Conservation (phyloP, 92 coral and sea anemone species). For the Blastomussa wellsi region DNA sequence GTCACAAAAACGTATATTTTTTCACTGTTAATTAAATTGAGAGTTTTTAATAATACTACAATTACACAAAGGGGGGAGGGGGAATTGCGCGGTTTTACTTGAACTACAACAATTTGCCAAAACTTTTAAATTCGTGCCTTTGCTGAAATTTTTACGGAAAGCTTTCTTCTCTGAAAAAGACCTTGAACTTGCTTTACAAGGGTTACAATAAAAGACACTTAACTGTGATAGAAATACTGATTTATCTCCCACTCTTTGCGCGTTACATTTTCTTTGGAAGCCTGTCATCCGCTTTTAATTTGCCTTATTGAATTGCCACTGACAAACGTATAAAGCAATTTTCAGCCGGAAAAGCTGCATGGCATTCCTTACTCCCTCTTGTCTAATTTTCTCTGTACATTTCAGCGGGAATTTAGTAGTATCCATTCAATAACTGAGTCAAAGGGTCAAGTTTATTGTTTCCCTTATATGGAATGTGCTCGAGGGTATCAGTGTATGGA, state of each 20-base stretch:
- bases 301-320: conserved; percentile 6
- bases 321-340: conserved; percentile 1
- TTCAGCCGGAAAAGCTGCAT: conserved; percentile 32
- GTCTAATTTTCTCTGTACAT: conserved; percentile 34
- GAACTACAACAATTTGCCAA: background rate
- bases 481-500: conserved; percentile 3
- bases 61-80: background rate
- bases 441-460: conserved; percentile 37
- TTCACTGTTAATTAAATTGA: background rate
- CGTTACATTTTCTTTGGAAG: background rate
- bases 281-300: background rate
- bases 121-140: background rate
- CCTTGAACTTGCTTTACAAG: background rate
- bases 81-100: background rate
- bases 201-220: background rate
- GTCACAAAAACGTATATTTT: background rate
- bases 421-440: conserved; percentile 5
- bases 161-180: background rate
- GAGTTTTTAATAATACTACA: background rate
- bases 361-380: conserved; percentile 28
- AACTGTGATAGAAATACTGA: background rate
- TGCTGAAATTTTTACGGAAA: background rate
- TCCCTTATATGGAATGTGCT: conserved; percentile 34
- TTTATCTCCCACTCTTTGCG: background rate
- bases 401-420: conserved; percentile 36